A percentile compares a stretch with the other conserved stretches of the same genome.
These are phyloP conservation scores for Connochaetes taurinus DNA, from an alignment of 2,113 vertebrate species.

Conservation along the genomic window DNA sequence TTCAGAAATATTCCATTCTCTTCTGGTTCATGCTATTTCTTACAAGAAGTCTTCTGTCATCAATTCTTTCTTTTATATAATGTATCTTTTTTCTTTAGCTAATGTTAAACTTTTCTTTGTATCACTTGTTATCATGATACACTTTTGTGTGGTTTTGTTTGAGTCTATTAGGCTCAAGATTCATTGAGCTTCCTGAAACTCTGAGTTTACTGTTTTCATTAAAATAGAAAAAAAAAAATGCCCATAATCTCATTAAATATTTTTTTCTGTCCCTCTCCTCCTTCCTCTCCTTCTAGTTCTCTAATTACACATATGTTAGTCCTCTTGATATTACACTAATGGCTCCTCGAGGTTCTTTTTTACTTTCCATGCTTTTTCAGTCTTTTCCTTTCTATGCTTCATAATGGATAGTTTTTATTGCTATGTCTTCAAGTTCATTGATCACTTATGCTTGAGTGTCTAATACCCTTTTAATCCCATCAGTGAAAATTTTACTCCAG, in stretches of 20 bases:
- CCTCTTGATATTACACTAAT: not conserved
- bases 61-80: not conserved
- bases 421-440: not conserved
- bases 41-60: not conserved
- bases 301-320: not conserved
- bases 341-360: not conserved
- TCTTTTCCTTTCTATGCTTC: not conserved
- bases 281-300: not conserved
- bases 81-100: not conserved
- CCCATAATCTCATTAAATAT: not conserved
- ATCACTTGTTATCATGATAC: not conserved
- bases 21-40: not conserved
- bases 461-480: not conserved
- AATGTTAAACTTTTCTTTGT: slow-evolving; percentile 8
- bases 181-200: not conserved
- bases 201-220: not conserved
- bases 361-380: not conserved
- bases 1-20: not conserved
- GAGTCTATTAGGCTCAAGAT: not conserved
- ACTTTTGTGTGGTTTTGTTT: not conserved
- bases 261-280: not conserved
- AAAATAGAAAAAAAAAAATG: not conserved
- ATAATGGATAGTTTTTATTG: not conserved
- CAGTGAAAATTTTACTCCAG: not conserved
- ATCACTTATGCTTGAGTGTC: not conserved